phyloP scores from a whole-genome alignment of 2,113 vertebrate species.

The Dicentrarchus labrax region DNA sequence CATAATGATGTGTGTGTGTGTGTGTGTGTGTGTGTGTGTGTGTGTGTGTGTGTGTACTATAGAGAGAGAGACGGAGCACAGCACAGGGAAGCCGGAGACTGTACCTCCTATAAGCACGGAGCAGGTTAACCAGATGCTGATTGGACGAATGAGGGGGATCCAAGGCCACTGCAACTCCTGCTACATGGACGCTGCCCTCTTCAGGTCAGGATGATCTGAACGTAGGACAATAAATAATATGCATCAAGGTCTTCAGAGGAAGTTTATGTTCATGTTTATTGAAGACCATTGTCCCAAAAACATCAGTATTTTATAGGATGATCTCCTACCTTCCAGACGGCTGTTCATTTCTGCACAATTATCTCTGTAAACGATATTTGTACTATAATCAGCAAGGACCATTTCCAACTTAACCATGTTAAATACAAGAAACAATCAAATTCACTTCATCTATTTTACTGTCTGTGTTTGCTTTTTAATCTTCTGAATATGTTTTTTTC shows the following conservation, averaged over 20 bases:
- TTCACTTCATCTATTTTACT: not conserved
- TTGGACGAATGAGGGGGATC: constrained; percentile 89
- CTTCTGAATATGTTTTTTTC: not conserved
- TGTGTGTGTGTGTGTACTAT: constrained; percentile 19
- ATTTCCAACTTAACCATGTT: not conserved
- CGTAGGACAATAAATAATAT: not conserved
- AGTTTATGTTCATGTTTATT: not conserved
- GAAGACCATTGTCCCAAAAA: not conserved
- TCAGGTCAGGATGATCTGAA: constrained; percentile 82
- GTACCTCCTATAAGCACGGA: constrained; percentile 83
- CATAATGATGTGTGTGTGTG: not conserved
- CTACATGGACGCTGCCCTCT: constrained; percentile 92
- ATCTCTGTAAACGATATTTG: not conserved
- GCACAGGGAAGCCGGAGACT: constrained; percentile 44
- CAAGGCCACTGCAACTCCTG: constrained; percentile 95
- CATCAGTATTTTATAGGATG: not conserved
- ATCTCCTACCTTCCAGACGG: not conserved
- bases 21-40: constrained; percentile 7
- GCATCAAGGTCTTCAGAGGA: no score
- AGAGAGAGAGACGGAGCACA: constrained; percentile 49
- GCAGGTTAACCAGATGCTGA: constrained; percentile 79
- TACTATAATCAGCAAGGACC: not conserved
- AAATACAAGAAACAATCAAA: not conserved
- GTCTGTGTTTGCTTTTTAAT: not conserved
- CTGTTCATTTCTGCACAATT: not conserved